Base-by-base conservation (phyloP, 2,797 vertebrate species). In the Cetoscarus ocellatus region DNA sequence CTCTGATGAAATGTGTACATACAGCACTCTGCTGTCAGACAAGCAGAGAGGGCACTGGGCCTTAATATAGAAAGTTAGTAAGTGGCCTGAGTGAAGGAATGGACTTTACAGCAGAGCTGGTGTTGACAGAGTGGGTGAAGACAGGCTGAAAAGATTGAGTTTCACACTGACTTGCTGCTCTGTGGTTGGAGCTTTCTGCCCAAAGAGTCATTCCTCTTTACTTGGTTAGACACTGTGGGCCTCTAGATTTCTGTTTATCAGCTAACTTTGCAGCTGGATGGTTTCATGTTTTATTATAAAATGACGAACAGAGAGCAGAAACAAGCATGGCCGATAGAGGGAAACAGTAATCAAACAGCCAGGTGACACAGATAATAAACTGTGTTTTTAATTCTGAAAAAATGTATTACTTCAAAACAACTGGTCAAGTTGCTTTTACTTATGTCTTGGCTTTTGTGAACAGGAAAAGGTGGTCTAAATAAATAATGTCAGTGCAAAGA, bases 41-140 rank as follows among this genome's bases (percentile, higher is more conserved):
- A 73, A 48, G 77, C 39, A 42, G 59, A 72, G 71, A 65, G 44
- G 62, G 40, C 17, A 42, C 14, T 12, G 58, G 61, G 51, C 55
- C 88, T 91, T 90, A 92, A 93, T 91, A 92, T 94, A 93, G 92
- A 92, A 89, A 75, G 70, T 82, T 86, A 75, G 87, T 87, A 78
- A 89, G 82, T 84, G 83, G 82, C 68, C 49, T 75, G 79, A 70
- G 65, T 62, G 75, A 49, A 88, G 85, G 89, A 86, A 86, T 87
- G 74, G 75, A 34, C 69, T 82, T 91, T 80, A 76, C 77, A 76
- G 73, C 81, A 75, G 83, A 3, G 72, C 61, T 54, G 11, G 86
- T 87, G 88, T 88, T 86, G 88, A 87, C 51, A 50, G 88, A 93
- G 88, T 80, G 77, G 83, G 86, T 90, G 93, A 84, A 79, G 88